Percentiles rank a stretch among this genome's conserved stretches.
Conservation (phyloP, 2,888 invertebrate species). For the Stenichneumon culpator region DNA sequence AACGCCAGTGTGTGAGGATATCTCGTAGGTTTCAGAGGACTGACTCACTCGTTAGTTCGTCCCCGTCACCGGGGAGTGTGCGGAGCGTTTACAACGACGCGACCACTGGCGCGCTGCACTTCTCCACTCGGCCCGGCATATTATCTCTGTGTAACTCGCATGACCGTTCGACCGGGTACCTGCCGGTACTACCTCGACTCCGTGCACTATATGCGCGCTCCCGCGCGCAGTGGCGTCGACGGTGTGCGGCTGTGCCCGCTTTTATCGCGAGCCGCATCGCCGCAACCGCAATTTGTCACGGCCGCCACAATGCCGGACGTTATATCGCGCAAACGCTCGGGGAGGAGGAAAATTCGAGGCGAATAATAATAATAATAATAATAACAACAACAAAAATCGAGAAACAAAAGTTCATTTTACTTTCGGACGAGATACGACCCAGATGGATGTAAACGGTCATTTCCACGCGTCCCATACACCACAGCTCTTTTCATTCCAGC, state of each 20-base stretch:
- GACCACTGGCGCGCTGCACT: slow-evolving; percentile 7
- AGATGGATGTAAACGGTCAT: neutral
- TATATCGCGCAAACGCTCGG: slow-evolving; percentile 43
- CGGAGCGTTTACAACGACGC: neutral
- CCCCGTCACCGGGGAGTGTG: neutral
- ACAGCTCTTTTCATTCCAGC: neutral
- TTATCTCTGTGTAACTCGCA: slow-evolving; percentile 42
- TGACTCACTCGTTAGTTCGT: slow-evolving; percentile 32
- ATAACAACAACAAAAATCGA: neutral
- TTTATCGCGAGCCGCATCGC: slow-evolving; percentile 65
- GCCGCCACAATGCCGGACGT: slow-evolving; percentile 63
- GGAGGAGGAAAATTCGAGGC: slow-evolving; percentile 29
- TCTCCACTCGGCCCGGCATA: slow-evolving; percentile 3
- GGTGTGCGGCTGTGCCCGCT: slow-evolving; percentile 21
- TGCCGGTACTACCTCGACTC: slow-evolving; percentile 57
- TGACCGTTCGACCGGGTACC: slow-evolving; percentile 63
- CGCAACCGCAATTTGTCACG: slow-evolving; percentile 68
- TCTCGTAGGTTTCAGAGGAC: slow-evolving; percentile 28
- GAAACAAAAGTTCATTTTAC: slow-evolving; percentile 9
- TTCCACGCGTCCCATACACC: neutral
- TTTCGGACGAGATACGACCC: slow-evolving; percentile 6
- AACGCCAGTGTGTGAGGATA: neutral
- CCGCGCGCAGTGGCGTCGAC: slow-evolving; percentile 14
- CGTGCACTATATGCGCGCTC: slow-evolving; percentile 9
- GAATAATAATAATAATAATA: neutral